Percentiles rank a stretch among this genome's conserved stretches.
phyloP scores from a whole-genome alignment of 1,140 invertebrate species.

The Monomorium pharaonis region DNA sequence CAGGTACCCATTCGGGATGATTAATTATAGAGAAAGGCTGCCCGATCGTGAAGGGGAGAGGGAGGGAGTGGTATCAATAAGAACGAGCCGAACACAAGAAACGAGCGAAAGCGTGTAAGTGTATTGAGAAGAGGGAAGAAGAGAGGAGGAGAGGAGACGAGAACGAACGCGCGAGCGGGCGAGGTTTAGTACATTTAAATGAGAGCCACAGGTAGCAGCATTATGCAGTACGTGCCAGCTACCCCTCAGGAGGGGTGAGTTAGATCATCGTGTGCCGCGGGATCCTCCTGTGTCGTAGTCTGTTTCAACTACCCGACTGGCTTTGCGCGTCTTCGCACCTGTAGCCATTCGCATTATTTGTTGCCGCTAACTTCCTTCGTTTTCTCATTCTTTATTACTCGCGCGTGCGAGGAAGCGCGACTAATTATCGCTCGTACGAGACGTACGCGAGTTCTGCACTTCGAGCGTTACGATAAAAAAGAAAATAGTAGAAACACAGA shows the following conservation, averaged over 20 bases:
- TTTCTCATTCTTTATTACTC: constrained; percentile 3
- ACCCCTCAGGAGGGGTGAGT: constrained; percentile 77
- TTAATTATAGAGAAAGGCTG: constrained; percentile 62
- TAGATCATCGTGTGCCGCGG: constrained; percentile 75
- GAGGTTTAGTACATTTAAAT: constrained; percentile 81
- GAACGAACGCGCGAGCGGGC: constrained; percentile 46
- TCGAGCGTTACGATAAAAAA: constrained; percentile 39
- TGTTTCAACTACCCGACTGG: constrained; percentile 70
- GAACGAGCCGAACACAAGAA: constrained; percentile 60
- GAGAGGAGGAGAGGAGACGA: constrained; percentile 14
- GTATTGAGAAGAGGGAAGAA: constrained; percentile 27
- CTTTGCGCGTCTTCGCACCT: constrained; percentile 71
- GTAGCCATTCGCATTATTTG: constrained; percentile 55
- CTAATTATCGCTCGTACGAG: constrained; percentile 56
- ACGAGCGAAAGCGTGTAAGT: constrained; percentile 36
- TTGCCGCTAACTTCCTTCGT: constrained; percentile 29
- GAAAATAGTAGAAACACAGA: not conserved
- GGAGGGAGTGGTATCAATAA: constrained; percentile 59
- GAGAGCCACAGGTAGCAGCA: constrained; percentile 81
- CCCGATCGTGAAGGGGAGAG: not conserved
- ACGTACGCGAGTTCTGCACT: constrained; percentile 21
- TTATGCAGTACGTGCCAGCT: constrained; percentile 80
- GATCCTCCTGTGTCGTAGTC: constrained; percentile 66
- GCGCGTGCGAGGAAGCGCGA: constrained; percentile 49
- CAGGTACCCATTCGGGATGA: constrained; percentile 63